Evolutionary conservation across 2,797 vertebrate genomes (phyloP).

Genomic region (Neosilurus mollespiculum): DNA sequence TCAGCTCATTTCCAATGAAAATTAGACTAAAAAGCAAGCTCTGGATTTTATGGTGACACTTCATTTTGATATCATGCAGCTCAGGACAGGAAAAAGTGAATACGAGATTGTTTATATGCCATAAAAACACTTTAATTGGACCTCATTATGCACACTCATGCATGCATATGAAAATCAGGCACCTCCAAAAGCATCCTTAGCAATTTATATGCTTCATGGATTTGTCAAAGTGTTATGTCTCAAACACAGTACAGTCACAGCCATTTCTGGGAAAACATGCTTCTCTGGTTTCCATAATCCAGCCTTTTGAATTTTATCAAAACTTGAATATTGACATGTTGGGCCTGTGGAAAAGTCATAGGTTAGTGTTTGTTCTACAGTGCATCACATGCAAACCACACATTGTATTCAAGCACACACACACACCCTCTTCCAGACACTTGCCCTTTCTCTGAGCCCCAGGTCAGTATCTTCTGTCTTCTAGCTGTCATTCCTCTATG

Average conservation of each 20-base stretch:
- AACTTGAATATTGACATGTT: constrained; percentile 66
- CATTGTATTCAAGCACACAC: constrained; percentile 25
- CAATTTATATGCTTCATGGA: constrained; percentile 63
- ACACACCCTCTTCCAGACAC: constrained; percentile 29
- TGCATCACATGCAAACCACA: constrained; percentile 37
- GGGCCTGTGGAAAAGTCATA: constrained; percentile 68
- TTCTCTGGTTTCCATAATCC: constrained; percentile 69
- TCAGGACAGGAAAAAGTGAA: constrained; percentile 44
- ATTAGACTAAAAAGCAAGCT: constrained; percentile 41
- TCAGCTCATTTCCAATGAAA: constrained; percentile 31
- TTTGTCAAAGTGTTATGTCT: constrained; percentile 63
- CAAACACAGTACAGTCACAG: constrained; percentile 55
- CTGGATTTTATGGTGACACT: constrained; percentile 42
- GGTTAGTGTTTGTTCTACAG: constrained; percentile 48
- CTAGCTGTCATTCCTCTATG: constrained; percentile 31
- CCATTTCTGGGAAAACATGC: constrained; percentile 65
- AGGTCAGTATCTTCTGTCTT: constrained; percentile 37
- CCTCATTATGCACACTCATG: constrained; percentile 65
- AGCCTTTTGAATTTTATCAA: constrained; percentile 69
- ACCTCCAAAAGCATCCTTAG: constrained; percentile 67
- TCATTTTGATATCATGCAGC: constrained; percentile 44
- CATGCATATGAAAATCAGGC: constrained; percentile 65
- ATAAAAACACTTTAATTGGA: constrained; percentile 65
- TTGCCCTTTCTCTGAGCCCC: constrained; percentile 32
- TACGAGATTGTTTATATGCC: constrained; percentile 50